Percentiles rank a stretch among this genome's conserved stretches.
phyloP scores from a whole-genome alignment of 1,140 invertebrate species.

The Teleogryllus occipitalis region DNA sequence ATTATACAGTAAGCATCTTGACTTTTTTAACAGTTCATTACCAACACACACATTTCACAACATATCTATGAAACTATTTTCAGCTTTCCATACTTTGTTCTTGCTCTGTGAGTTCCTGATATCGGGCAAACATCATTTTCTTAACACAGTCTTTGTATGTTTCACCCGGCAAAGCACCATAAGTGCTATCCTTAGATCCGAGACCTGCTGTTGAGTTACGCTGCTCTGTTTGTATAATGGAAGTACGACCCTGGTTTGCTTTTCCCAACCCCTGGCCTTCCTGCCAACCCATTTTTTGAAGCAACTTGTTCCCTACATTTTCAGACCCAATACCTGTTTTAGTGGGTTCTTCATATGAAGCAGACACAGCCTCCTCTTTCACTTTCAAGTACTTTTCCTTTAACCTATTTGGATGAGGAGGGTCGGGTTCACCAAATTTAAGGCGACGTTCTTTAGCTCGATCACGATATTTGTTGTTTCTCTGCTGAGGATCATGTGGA shows the following conservation, averaged over 20 bases:
- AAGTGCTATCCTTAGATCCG: constrained; percentile 62
- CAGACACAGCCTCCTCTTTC: constrained; percentile 39
- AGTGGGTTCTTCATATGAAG: constrained; percentile 53
- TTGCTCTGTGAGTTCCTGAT: constrained; percentile 53
- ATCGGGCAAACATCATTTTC: constrained; percentile 79
- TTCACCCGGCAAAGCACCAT: constrained; percentile 68
- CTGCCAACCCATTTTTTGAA: constrained; percentile 99
- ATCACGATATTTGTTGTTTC: constrained; percentile 72
- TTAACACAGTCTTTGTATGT: constrained; percentile 87
- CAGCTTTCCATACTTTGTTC: constrained; percentile 15
- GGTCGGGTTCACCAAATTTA: constrained; percentile 84
- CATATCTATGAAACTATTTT: not conserved
- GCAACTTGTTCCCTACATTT: constrained; percentile 84
- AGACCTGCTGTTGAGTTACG: constrained; percentile 61
- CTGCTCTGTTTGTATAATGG: constrained; percentile 72
- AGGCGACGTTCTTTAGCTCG: constrained; percentile 89
- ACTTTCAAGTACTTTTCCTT: constrained; percentile 53
- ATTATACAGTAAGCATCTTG: not conserved
- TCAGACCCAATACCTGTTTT: constrained; percentile 70
- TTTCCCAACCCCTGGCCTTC: constrained; percentile 92
- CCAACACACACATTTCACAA: not conserved
- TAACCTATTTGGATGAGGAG: constrained; percentile 61
- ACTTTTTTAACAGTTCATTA: not conserved
- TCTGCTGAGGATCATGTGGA: constrained; percentile 44
- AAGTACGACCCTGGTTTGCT: constrained; percentile 85